Evolutionary conservation across 2,888 invertebrate genomes (phyloP).

Genomic region (Dynastes maya): DNA sequence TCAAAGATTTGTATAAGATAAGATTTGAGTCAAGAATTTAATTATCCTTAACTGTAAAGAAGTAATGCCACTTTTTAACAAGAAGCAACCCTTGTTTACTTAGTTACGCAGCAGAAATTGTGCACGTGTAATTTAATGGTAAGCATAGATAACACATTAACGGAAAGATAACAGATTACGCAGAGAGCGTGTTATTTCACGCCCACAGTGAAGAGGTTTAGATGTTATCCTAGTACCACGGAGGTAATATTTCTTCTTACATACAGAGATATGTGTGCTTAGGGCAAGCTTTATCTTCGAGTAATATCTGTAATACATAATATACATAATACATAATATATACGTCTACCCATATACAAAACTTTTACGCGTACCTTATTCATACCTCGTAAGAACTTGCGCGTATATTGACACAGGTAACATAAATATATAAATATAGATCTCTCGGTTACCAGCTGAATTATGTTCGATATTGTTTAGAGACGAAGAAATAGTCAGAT

Average conservation of each 20-base stretch:
- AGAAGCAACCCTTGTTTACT: too few species aligned
- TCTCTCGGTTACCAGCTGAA: neutral
- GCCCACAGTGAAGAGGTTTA: conserved; percentile 1
- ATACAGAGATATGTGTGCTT: neutral
- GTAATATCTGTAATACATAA: neutral
- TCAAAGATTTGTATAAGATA: too few species aligned
- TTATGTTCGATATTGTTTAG: neutral
- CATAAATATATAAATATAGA: too few species aligned
- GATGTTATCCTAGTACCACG: conserved; percentile 2
- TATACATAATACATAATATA: neutral
- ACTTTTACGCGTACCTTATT: neutral
- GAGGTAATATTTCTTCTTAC: neutral
- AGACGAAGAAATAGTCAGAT: conserved; percentile 29
- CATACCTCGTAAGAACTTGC: neutral
- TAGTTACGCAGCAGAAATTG: neutral
- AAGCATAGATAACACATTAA: neutral
- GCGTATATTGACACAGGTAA: too few species aligned
- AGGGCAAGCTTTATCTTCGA: neutral
- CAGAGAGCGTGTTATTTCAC: conserved; percentile 1
- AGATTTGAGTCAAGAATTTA: too few species aligned
- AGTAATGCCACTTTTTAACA: too few species aligned
- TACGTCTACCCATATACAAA: neutral
- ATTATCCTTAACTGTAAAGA: too few species aligned
- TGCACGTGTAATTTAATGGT: neutral
- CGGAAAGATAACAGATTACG: neutral